Base-by-base conservation (phyloP, 1,140 invertebrate genomes). In the Hirudo medicinalis region DNA sequence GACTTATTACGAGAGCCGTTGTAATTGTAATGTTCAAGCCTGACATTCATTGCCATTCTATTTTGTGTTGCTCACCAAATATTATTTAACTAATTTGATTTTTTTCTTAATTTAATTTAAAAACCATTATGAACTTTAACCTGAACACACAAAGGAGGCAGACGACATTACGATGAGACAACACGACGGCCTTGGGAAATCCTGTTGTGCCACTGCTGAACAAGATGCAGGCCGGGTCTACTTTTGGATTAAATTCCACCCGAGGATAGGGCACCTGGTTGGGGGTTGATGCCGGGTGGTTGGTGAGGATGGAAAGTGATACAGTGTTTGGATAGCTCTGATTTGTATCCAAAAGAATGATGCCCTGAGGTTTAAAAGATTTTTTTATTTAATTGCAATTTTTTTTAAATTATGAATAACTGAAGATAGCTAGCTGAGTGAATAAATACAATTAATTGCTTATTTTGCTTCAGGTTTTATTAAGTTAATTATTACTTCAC, bases 161-260 rank as follows among this genome's bases (percentile, higher is more conserved):
- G 5, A 77, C 75, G 5, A 82, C 74, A 73, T 82, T 83, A 54
- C 72, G 69, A 71, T 80, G 78, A 0, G 77, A 76, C n/a, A 78
- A 76, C 29, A 77, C 71, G 22, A 80, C 79, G 17, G 78, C 80
- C 72, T 80, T 79, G 17, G 79, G 77, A 70, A 77, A 74, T 8
- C 79, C 78, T 20, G 80, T 78, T 22, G 79, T 80, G 6, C 80
- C 78, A 74, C 78, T 79, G 40, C 79, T 82, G 76, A 80, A 84
- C 6, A 82, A 82, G 55, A 83, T 72, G n/a, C 79, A 73, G 22
- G 79, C 77, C 20, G 78, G 72, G 69, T 82, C 78, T 66, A 80
- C 53, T 22, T 25, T 20, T 3, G 69, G 49, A 40, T 70, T 49
- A 1, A 70, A 9, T 36, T 70, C 49, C n/a, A 49, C 49, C 22